These are phyloP conservation scores for Pseudochaenichthys georgianus DNA, from an alignment of 2,797 vertebrate species.

Conservation along the genomic window DNA sequence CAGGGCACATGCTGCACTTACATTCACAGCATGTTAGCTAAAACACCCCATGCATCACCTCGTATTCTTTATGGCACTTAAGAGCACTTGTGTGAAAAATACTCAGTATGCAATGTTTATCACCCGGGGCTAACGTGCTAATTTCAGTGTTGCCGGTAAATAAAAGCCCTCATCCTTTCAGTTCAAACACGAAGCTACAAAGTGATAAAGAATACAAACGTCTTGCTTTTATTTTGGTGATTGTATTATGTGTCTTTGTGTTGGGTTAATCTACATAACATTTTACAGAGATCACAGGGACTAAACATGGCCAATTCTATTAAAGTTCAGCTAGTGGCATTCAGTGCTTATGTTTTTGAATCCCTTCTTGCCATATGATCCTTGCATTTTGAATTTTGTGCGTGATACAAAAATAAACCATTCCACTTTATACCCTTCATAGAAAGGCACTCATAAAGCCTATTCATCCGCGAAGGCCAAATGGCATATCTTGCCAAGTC, in stretches of 20 bases:
- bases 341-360: neutral
- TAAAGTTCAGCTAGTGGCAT: neutral
- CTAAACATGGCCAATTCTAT: neutral
- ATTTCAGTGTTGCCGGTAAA: constrained; percentile 14
- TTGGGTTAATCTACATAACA: neutral
- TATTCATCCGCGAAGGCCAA: no score
- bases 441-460: neutral
- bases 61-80: constrained; percentile 21
- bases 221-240: constrained; percentile 7
- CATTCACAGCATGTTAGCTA: neutral
- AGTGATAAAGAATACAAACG: constrained; percentile 6
- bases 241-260: neutral
- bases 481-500: no score
- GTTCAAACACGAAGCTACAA: constrained; percentile 9
- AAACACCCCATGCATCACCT: constrained; percentile 20
- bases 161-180: neutral
- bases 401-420: neutral
- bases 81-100: constrained; percentile 30
- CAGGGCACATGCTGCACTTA: constrained; percentile 28
- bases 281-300: neutral
- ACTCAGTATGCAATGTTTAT: neutral
- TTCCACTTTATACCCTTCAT: neutral
- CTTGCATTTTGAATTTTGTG: neutral
- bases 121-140: constrained; percentile 9
- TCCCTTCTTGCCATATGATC: neutral